Evolutionary conservation across 2,113 vertebrate species (phyloP), one percentile per base, ranked within the genome.

Genomic region (Cephalopholis sonnerati): DNA sequence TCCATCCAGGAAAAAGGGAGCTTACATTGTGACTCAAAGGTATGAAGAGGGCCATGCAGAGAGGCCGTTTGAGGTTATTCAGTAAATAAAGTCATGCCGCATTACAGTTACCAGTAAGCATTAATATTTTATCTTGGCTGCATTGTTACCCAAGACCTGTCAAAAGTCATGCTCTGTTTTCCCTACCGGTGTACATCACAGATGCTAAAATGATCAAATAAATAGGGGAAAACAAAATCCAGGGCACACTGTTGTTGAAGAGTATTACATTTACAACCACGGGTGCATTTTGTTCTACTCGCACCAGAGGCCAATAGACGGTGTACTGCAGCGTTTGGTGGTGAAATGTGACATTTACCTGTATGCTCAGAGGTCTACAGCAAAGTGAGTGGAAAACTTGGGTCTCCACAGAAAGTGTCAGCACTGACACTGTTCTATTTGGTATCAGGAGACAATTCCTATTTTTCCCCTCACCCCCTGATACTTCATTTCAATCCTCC

Each of bases 111-210:
- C 57, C 12, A 62, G 25, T 1, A 44, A 29, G 25, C 18, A 32
- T 81, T 64, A 64, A 65, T 65, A 74, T 82, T 79, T 77, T n/a
- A 87, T 50, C 8, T 53, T 41, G 32, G 29, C 20, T 64, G 36
- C n/a, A 48, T 71, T 71, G 39, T 29, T 46, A 24, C 11, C 12
- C n/a, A 8, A 67, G 17, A 61, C 58, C 39, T 73, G n/a, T 41
- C 61, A 44, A 68, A 44, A 16, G 1, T 27, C 7, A 24, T 15
- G 41, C 17, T 77, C 11, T 41, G 24, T 59, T 73, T 79, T 62
- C 6, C 9, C 4, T 11, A 10, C 20, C 54, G 46, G 7, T 50
- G 27, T 51, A 16, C 22, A 59, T 67, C 29, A 55, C 18, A 61
- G 57, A 65, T 20, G 16, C 36, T 55, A 62, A 9, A 72, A 68